phyloP scores from a whole-genome alignment of 1,140 invertebrate species.

The Brachionus asplanchnoidis region DNA sequence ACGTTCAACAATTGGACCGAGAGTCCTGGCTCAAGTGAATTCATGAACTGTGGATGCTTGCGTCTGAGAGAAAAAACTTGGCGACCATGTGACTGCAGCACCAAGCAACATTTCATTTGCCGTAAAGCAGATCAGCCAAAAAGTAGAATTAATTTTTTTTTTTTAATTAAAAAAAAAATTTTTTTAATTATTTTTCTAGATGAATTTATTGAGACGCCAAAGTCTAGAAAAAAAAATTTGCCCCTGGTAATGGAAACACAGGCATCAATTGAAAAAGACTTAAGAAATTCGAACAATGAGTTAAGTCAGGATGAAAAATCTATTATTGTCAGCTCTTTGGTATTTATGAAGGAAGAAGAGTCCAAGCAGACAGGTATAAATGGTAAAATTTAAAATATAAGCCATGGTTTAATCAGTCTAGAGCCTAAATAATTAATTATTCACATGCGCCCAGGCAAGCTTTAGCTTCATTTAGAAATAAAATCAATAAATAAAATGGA shows the following conservation, averaged over 20 bases:
- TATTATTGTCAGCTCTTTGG: neutral
- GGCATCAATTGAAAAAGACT: neutral
- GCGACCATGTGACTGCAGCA: neutral
- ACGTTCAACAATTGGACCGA: neutral
- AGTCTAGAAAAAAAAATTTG: neutral
- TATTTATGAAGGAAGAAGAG: constrained; percentile 12
- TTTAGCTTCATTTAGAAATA: neutral
- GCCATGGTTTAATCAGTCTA: neutral
- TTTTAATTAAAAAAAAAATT: neutral
- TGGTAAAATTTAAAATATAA: neutral
- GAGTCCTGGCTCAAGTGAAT: neutral
- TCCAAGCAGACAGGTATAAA: neutral
- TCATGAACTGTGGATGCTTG: neutral
- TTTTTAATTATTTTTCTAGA: neutral
- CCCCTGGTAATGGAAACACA: neutral
- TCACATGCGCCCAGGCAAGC: neutral
- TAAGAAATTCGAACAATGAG: neutral
- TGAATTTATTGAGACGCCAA: neutral
- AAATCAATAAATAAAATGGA: neutral
- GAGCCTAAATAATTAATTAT: neutral
- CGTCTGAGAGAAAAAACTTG: neutral
- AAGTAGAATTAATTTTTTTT: neutral
- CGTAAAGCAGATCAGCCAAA: neutral
- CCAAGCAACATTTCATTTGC: constrained; percentile 25
- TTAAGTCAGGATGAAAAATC: constrained; percentile 22